A percentile compares a stretch with the other conserved stretches of the same genome.
Evolutionary conservation across 2,113 vertebrate genomes (phyloP).

Genomic region (Neodon shergylaensis): DNA sequence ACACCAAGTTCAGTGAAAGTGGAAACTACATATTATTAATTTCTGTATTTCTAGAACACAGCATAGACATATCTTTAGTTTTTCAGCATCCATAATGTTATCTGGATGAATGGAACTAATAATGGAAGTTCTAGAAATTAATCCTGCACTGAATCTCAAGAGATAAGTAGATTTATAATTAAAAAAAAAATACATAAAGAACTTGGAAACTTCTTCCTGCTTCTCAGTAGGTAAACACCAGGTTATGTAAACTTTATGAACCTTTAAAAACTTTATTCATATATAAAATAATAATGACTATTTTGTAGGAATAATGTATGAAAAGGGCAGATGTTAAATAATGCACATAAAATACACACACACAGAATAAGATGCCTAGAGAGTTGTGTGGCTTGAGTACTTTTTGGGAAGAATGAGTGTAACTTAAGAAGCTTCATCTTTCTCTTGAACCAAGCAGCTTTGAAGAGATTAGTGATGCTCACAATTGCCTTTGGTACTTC

Average conservation of each 20-base stretch:
- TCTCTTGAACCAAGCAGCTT: not conserved
- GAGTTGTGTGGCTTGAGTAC: not conserved
- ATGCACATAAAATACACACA: not conserved
- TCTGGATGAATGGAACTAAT: not conserved
- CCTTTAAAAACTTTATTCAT: not conserved
- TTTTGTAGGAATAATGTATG: not conserved
- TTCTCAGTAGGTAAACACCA: not conserved
- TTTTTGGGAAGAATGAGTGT: not conserved
- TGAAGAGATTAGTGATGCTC: not conserved
- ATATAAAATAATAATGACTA: not conserved
- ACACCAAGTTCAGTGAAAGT: not conserved
- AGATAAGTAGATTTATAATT: not conserved
- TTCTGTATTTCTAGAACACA: not conserved
- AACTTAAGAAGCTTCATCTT: not conserved
- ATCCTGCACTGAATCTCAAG: not conserved
- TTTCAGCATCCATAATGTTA: not conserved
- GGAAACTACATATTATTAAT: not conserved
- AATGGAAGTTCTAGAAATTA: slow-evolving; percentile 51
- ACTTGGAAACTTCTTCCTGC: not conserved
- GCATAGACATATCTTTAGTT: not conserved
- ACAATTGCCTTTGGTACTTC: not conserved
- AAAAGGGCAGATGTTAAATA: not conserved
- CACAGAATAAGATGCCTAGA: not conserved
- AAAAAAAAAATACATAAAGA: not conserved
- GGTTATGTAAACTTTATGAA: not conserved